Evolutionary conservation across 1,140 invertebrate species (phyloP).

Genomic region (Musca vetustissima): DNA sequence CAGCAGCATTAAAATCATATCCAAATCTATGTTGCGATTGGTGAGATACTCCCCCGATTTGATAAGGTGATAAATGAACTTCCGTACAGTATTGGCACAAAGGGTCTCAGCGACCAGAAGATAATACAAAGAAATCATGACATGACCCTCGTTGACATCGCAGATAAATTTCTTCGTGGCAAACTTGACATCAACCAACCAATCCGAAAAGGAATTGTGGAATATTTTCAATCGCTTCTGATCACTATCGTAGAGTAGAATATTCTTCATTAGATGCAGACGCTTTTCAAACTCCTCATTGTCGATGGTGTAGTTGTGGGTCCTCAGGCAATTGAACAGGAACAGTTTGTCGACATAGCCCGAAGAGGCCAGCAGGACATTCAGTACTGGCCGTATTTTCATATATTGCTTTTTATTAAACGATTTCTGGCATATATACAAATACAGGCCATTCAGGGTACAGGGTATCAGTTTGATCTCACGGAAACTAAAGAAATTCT

Average conservation of each 20-base stretch:
- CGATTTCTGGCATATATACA: slow-evolving; percentile 91
- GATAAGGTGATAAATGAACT: slow-evolving; percentile 51
- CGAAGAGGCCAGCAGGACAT: slow-evolving; percentile 84
- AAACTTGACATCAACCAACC: slow-evolving; percentile 94
- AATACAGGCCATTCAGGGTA: slow-evolving; percentile 90
- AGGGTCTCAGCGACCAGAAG: slow-evolving; percentile 60
- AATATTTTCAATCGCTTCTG: slow-evolving; percentile 74
- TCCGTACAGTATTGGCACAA: slow-evolving; percentile 49
- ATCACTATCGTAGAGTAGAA: slow-evolving; percentile 58
- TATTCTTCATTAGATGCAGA: slow-evolving; percentile 73
- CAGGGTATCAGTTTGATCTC: slow-evolving; percentile 88
- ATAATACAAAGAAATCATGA: slow-evolving; percentile 84
- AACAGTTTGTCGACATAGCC: slow-evolving; percentile 79
- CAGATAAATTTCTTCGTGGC: slow-evolving; percentile 94
- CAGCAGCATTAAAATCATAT: slow-evolving; percentile 51
- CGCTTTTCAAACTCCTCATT: slow-evolving; percentile 83
- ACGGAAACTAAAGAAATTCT: slow-evolving; percentile 87
- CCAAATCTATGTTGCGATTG: slow-evolving; percentile 47
- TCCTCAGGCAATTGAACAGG: slow-evolving; percentile 79
- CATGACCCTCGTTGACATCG: slow-evolving; percentile 82
- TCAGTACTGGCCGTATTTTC: slow-evolving; percentile 78
- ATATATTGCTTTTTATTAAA: slow-evolving; percentile 87
- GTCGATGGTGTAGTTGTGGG: slow-evolving; percentile 77
- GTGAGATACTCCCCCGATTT: slow-evolving; percentile 49
- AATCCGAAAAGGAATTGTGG: slow-evolving; percentile 91